phyloP scores from a whole-genome alignment of 2,888 invertebrate genomes.

The Drosophila yooni region DNA sequence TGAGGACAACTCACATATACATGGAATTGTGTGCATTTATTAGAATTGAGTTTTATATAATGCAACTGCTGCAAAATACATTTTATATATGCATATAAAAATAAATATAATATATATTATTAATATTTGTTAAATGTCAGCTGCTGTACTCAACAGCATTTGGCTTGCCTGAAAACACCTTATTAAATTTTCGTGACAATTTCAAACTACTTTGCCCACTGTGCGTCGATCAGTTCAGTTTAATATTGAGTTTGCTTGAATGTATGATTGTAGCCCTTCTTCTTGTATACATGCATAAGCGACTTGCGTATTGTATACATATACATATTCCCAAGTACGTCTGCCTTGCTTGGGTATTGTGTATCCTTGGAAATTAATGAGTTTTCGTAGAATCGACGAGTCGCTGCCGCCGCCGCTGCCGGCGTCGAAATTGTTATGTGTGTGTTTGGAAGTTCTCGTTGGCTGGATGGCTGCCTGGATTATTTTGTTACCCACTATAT shows the following conservation, averaged over 20 bases:
- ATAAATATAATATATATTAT: background rate
- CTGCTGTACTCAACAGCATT: background rate
- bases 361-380: constrained; percentile 77
- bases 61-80: background rate
- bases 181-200: background rate
- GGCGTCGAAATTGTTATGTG: constrained; percentile 30
- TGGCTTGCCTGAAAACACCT: background rate
- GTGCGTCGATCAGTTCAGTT: constrained; percentile 34
- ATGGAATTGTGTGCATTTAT: background rate
- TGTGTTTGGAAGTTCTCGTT: constrained; percentile 31
- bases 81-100: background rate
- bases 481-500: constrained; percentile 47
- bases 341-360: constrained; percentile 33
- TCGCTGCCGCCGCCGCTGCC: constrained; percentile 21
- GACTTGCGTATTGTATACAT: background rate
- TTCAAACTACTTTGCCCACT: constrained; percentile 11
- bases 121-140: background rate
- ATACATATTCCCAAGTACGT: constrained; percentile 28
- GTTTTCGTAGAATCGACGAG: constrained; percentile 72
- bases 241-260: constrained; percentile 9
- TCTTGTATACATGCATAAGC: background rate
- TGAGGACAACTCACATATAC: background rate
- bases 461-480: constrained; percentile 36
- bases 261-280: background rate
- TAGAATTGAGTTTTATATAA: background rate